These are phyloP conservation scores for Neoseiulus cucumeris DNA, from an alignment of 1,140 invertebrate genomes.

Conservation along the genomic window DNA sequence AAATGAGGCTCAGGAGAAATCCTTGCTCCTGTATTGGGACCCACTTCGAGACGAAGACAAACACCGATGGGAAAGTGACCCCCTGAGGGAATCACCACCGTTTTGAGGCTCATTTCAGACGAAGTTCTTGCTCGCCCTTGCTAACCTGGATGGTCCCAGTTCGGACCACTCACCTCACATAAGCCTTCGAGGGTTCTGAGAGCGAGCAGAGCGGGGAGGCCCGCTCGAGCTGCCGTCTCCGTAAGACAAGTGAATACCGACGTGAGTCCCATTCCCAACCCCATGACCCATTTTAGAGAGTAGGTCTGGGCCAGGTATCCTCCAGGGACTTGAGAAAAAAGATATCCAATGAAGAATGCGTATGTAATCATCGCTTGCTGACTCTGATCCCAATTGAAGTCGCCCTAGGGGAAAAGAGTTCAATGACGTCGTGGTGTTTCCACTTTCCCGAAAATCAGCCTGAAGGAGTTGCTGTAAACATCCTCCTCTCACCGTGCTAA, in stretches of 20 bases:
- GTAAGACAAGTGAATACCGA: not conserved
- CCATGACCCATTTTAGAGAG: not conserved
- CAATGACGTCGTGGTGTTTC: too few species aligned
- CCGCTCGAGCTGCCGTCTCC: not conserved
- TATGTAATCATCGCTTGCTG: constrained; percentile 26
- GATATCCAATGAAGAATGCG: constrained; percentile 30
- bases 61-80: not conserved
- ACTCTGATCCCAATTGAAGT: constrained; percentile 24
- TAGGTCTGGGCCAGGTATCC: constrained; percentile 25
- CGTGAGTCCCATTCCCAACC: not conserved
- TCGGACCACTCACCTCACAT: not conserved
- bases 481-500: too few species aligned
- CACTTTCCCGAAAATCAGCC: too few species aligned
- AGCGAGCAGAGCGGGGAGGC: not conserved
- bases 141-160: not conserved
- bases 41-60: not conserved
- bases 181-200: not conserved
- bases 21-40: not conserved
- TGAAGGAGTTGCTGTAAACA: too few species aligned
- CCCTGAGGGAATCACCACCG: not conserved
- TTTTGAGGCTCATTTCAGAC: not conserved
- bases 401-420: not conserved
- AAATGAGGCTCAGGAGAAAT: not conserved
- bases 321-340: constrained; percentile 27
- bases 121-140: not conserved